Evolutionary conservation across 2,797 vertebrate genomes (phyloP).

Genomic region (Champsocephalus esox): DNA sequence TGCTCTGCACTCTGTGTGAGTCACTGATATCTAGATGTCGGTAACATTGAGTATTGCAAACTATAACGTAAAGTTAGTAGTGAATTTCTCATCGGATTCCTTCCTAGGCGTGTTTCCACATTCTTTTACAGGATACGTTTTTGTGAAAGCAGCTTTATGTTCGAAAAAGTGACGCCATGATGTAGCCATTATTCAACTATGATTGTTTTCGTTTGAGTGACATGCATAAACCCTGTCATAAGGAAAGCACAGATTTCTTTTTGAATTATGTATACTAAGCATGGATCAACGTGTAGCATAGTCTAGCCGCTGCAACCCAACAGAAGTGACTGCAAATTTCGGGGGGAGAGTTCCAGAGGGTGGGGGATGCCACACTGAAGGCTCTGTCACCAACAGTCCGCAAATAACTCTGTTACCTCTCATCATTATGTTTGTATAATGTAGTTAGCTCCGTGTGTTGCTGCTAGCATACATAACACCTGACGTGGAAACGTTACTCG

Average conservation of each 20-base stretch:
- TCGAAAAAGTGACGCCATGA: neutral
- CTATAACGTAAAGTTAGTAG: neutral
- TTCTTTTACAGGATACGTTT: neutral
- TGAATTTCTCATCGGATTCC: neutral
- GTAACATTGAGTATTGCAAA: neutral
- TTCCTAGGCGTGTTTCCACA: neutral
- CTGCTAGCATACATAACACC: no score
- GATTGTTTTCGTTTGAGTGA: neutral
- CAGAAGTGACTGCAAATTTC: neutral
- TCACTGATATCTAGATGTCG: no score
- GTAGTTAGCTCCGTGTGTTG: no score
- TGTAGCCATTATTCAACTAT: neutral
- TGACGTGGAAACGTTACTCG: no score
- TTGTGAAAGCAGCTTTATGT: neutral
- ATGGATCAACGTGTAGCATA: no score
- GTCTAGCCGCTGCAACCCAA: no score
- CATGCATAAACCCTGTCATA: no score
- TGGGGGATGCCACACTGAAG: no score
- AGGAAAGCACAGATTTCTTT: neutral
- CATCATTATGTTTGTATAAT: no score
- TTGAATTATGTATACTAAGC: neutral
- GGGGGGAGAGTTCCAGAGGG: no score
- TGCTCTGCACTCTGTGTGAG: neutral
- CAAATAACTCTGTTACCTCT: no score
- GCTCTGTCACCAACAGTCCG: no score